Conservation (phyloP, 2,888 invertebrate species). For the Invenusta paracnida region DNA sequence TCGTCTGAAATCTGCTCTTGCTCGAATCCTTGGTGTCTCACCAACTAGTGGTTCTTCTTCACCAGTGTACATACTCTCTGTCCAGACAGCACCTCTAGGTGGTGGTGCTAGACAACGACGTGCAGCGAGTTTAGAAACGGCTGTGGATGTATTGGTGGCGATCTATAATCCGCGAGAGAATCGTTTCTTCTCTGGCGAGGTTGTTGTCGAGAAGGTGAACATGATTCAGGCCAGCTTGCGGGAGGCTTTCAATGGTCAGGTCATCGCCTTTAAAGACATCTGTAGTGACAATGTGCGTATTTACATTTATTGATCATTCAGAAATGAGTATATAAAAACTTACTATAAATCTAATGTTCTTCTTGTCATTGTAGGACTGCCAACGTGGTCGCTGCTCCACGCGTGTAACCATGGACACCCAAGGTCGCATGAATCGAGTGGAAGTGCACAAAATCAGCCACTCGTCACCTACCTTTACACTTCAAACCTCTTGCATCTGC, state of each 20-base stretch:
- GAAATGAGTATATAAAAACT: no score
- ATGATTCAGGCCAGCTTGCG: not conserved
- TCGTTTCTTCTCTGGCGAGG: not conserved
- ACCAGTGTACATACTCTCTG: slow-evolving; percentile 17
- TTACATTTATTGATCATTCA: no score
- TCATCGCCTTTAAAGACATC: not conserved
- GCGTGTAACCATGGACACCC: not conserved
- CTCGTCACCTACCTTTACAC: not conserved
- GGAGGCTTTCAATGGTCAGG: not conserved
- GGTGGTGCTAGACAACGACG: not conserved
- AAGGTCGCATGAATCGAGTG: slow-evolving; percentile 8
- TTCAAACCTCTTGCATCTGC: not conserved
- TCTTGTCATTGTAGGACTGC: not conserved
- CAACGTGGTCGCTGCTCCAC: not conserved
- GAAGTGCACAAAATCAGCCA: slow-evolving; percentile 8
- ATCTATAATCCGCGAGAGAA: not conserved
- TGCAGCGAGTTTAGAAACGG: not conserved
- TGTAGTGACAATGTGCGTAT: not conserved
- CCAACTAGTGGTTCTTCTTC: no score
- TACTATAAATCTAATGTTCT: not conserved
- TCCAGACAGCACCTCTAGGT: not conserved
- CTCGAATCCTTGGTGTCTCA: not conserved
- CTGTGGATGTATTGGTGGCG: not conserved
- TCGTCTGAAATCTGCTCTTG: not conserved
- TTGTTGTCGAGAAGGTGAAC: not conserved